Conservation (phyloP, 2,113 vertebrate species). For the Chauna torquata region DNA sequence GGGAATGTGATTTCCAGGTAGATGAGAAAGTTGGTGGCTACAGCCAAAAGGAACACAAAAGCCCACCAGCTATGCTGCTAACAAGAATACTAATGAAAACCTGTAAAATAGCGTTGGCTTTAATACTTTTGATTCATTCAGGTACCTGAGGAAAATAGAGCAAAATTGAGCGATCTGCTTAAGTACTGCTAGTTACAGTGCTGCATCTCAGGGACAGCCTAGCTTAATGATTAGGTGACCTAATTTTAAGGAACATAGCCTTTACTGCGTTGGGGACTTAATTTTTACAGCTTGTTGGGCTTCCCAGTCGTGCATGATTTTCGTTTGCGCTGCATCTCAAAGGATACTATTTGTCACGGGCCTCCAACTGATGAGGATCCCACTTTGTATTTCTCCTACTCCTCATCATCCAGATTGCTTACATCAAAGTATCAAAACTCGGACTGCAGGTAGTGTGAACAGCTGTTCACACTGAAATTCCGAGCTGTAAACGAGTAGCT, state of each 20-base stretch:
- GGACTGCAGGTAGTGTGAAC: not conserved
- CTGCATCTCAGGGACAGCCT: not conserved
- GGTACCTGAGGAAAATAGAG: not conserved
- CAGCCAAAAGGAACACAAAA: not conserved
- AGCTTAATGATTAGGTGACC: not conserved
- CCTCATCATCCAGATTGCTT: not conserved
- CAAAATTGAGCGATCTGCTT: not conserved
- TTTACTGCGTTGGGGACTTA: not conserved
- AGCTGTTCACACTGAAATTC: not conserved
- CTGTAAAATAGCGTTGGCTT: not conserved
- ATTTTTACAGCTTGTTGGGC: not conserved
- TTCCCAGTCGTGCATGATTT: accelerated
- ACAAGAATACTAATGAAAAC: not conserved
- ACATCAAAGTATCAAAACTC: not conserved
- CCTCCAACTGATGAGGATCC: not conserved
- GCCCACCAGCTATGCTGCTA: not conserved
- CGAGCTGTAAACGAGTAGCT: not conserved
- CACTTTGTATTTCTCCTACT: not conserved
- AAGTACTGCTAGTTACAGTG: not conserved
- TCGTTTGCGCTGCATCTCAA: not conserved
- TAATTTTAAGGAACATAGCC: not conserved
- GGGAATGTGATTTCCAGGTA: not conserved
- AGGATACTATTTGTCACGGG: not conserved
- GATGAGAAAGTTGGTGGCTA: not conserved
- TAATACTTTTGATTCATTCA: not conserved